Evolutionary conservation across 2,888 invertebrate genomes (phyloP).

Genomic region (Tinea trinotella): DNA sequence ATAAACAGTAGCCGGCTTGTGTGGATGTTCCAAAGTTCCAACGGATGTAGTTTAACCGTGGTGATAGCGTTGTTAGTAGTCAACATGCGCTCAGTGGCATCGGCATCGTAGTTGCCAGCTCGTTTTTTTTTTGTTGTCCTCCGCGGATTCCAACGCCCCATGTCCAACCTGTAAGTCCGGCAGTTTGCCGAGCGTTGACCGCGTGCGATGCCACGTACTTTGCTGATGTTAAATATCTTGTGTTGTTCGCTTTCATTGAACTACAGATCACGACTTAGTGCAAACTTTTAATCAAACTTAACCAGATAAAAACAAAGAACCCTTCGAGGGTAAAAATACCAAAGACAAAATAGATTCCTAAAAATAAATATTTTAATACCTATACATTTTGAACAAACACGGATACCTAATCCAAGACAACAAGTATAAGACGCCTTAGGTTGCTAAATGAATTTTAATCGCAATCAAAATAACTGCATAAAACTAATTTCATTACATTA

Average conservation of each 20-base stretch:
- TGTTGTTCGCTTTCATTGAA: background rate
- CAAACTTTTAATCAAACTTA: too few species aligned
- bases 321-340: too few species aligned
- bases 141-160: slow-evolving; percentile 65
- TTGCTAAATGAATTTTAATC: too few species aligned
- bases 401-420: too few species aligned
- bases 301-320: too few species aligned
- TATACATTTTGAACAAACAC: too few species aligned
- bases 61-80: slow-evolving; percentile 16
- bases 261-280: too few species aligned
- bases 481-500: too few species aligned
- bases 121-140: slow-evolving; percentile 62
- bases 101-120: slow-evolving; percentile 27
- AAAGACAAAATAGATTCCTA: too few species aligned
- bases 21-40: background rate
- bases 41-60: slow-evolving; percentile 13
- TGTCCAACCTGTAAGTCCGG: slow-evolving; percentile 69
- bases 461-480: too few species aligned
- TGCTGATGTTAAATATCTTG: slow-evolving; percentile 40
- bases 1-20: background rate
- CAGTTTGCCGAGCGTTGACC: slow-evolving; percentile 70
- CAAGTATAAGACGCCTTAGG: too few species aligned
- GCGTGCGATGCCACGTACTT: slow-evolving; percentile 49
- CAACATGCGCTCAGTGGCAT: slow-evolving; percentile 1
- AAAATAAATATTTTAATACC: too few species aligned